These are phyloP conservation scores for Gracilinanus agilis DNA, from an alignment of 2,113 vertebrate species.

Conservation along the genomic window DNA sequence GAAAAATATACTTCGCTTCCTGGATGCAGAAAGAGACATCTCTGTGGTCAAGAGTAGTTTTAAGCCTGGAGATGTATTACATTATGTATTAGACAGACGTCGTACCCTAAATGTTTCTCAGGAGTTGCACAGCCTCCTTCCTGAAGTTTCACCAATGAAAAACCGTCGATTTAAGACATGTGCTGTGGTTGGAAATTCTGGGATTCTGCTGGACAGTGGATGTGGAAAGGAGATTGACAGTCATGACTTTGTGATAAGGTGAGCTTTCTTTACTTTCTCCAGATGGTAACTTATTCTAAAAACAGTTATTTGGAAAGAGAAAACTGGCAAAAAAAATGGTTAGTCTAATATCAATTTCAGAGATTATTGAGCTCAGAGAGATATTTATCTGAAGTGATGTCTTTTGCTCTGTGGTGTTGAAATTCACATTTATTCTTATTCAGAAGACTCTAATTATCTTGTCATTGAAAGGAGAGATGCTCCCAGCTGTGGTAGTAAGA, in stretches of 20 bases:
- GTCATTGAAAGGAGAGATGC: slow-evolving; percentile 54
- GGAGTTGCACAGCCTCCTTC: slow-evolving; percentile 90
- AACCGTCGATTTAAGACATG: slow-evolving; percentile 91
- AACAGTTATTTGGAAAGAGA: slow-evolving; percentile 4
- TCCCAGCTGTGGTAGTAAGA: not conserved
- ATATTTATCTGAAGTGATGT: slow-evolving; percentile 42
- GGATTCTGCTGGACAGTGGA: slow-evolving; percentile 89
- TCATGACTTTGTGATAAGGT: slow-evolving; percentile 93
- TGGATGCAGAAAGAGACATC: slow-evolving; percentile 92
- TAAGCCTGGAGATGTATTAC: slow-evolving; percentile 92
- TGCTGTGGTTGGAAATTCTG: slow-evolving; percentile 93
- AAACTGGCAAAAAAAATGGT: slow-evolving; percentile 50
- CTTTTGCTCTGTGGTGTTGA: slow-evolving; percentile 1
- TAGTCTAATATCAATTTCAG: slow-evolving; percentile 19
- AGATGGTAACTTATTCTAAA: slow-evolving; percentile 20
- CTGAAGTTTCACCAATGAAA: slow-evolving; percentile 93
- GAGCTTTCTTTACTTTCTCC: slow-evolving; percentile 68
- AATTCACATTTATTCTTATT: slow-evolving; percentile 21
- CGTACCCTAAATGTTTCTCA: slow-evolving; percentile 91
- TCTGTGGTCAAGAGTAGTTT: slow-evolving; percentile 93
- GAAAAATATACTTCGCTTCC: slow-evolving; percentile 92
- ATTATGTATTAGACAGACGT: slow-evolving; percentile 91
- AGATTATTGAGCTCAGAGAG: slow-evolving; percentile 30
- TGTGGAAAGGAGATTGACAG: slow-evolving; percentile 93
- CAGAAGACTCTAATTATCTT: slow-evolving; percentile 46